Conservation (phyloP, 2,888 invertebrate genomes). For the Cotesia congregata region DNA sequence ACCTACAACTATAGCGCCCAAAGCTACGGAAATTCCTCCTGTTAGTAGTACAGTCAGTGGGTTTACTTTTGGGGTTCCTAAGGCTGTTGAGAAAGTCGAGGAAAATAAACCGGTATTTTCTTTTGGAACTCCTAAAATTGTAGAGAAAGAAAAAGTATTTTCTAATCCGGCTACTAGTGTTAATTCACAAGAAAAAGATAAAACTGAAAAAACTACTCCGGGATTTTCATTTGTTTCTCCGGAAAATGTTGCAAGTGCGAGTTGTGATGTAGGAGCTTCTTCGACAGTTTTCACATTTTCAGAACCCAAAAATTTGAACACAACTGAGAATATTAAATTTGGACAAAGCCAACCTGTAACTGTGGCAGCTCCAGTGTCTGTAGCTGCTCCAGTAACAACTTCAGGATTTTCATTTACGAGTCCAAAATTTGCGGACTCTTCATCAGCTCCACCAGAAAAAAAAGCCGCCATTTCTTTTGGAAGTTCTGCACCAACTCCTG, state of each 20-base stretch:
- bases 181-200: background rate
- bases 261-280: background rate
- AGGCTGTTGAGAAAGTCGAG: constrained; percentile 41
- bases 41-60: constrained; percentile 9
- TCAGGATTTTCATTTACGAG: constrained; percentile 50
- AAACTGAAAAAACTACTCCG: constrained; percentile 2
- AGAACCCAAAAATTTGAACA: constrained; percentile 37
- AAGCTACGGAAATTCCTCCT: constrained; percentile 41
- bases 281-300: constrained; percentile 49
- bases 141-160: constrained; percentile 17
- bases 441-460: constrained; percentile 23
- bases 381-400: constrained; percentile 33
- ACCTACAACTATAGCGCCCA: constrained; percentile 45
- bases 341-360: constrained; percentile 29
- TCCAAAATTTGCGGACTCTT: constrained; percentile 24
- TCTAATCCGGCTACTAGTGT: constrained; percentile 23
- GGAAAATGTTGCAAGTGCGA: constrained; percentile 1
- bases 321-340: constrained; percentile 34
- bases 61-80: constrained; percentile 54
- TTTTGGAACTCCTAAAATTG: constrained; percentile 18
- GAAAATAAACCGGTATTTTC: background rate
- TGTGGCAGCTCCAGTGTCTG: constrained; percentile 21
- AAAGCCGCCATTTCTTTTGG: constrained; percentile 43
- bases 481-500: constrained; percentile 19
- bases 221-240: constrained; percentile 24